Conservation (phyloP, 2,797 vertebrate genomes). For the Sternotherus odoratus region DNA sequence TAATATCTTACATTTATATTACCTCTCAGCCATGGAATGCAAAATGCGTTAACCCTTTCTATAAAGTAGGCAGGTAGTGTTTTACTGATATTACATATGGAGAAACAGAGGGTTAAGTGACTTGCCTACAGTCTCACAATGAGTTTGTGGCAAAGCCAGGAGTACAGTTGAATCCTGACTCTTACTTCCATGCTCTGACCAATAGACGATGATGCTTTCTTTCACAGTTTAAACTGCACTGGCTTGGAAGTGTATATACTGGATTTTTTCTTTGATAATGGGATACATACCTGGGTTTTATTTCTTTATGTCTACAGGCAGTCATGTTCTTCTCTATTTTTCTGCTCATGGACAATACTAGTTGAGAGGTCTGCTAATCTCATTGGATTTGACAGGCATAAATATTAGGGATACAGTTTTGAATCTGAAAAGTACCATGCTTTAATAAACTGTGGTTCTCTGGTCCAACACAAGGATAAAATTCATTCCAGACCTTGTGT, state of each 20-base stretch:
- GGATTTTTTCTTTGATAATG: not conserved
- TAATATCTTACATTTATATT: not conserved
- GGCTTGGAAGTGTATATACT: not conserved
- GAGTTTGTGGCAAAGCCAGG: not conserved
- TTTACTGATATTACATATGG: not conserved
- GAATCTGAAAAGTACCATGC: slow-evolving; percentile 54
- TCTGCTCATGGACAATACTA: slow-evolving; percentile 13
- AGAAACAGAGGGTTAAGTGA: not conserved
- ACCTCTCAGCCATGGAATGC: not conserved
- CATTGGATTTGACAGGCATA: slow-evolving; percentile 36
- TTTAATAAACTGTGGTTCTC: slow-evolving; percentile 55
- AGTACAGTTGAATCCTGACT: not conserved
- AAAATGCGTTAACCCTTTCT: not conserved
- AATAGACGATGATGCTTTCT: slow-evolving; percentile 16
- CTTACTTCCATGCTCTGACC: rapidly evolving
- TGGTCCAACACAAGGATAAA: slow-evolving; percentile 45
- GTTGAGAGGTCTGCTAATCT: slow-evolving; percentile 42
- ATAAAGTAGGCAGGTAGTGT: slow-evolving; percentile 30
- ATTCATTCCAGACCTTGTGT: slow-evolving; percentile 56
- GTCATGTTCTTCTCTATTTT: slow-evolving; percentile 17
- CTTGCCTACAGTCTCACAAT: not conserved
- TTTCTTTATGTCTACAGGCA: not conserved
- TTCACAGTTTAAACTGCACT: not conserved
- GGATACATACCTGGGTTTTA: slow-evolving; percentile 6
- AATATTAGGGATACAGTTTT: slow-evolving; percentile 52